Evolutionary conservation across 1,140 invertebrate species (phyloP).

Genomic region (Radopholus similis): DNA sequence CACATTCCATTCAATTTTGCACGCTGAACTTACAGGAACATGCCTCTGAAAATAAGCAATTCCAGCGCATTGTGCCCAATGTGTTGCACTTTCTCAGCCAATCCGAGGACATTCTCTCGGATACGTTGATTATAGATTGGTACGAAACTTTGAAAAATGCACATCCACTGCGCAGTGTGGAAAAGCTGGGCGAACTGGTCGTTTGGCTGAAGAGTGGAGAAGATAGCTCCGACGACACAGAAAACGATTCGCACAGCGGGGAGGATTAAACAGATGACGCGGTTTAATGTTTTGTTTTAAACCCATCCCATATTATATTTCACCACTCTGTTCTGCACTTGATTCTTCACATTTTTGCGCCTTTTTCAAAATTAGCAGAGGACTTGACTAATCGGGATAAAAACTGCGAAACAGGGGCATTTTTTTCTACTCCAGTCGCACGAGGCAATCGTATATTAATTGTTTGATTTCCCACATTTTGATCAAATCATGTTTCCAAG

Average conservation of each 20-base stretch:
- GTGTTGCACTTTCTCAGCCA: slow-evolving; percentile 17
- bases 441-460: too few species aligned
- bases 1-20: slow-evolving; percentile 1
- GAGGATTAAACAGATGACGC: too few species aligned
- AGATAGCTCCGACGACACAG: slow-evolving; percentile 3
- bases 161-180: background rate
- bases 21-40: slow-evolving; percentile 5
- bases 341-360: too few species aligned
- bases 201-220: slow-evolving; percentile 15
- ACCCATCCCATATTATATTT: too few species aligned
- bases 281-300: too few species aligned
- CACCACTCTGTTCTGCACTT: too few species aligned
- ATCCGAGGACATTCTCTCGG: slow-evolving; percentile 4
- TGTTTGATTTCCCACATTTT: too few species aligned
- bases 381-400: too few species aligned
- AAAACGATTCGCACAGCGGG: background rate
- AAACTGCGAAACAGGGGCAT: too few species aligned
- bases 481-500: too few species aligned
- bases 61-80: slow-evolving; percentile 15
- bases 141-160: slow-evolving; percentile 11
- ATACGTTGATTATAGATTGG: slow-evolving; percentile 17
- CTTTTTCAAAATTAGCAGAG: too few species aligned
- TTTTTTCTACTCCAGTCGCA: too few species aligned
- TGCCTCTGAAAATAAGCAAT: slow-evolving; percentile 1
- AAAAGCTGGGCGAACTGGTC: slow-evolving; percentile 12